Evolutionary conservation across 2,888 invertebrate genomes (phyloP).

Genomic region (Tortricodes alternella): DNA sequence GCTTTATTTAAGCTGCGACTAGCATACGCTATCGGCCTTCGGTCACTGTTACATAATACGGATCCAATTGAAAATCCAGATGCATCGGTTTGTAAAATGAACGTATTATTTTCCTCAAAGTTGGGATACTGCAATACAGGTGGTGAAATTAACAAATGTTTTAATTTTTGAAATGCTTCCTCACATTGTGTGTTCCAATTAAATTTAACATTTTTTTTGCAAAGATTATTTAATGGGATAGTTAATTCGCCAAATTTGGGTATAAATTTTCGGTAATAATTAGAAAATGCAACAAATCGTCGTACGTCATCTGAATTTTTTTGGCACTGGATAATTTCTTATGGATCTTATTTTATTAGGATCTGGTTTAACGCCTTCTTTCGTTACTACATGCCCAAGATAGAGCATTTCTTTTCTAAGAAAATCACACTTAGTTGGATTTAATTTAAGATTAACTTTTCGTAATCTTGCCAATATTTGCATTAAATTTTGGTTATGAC

Average conservation of each 20-base stretch:
- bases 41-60: background rate
- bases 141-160: background rate
- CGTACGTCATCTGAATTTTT: slow-evolving; percentile 18
- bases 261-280: background rate
- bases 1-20: background rate
- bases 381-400: slow-evolving; percentile 31
- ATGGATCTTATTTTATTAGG: slow-evolving; percentile 21
- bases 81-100: slow-evolving; percentile 11
- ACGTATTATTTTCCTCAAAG: slow-evolving; percentile 10
- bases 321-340: slow-evolving; percentile 29
- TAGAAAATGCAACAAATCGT: background rate
- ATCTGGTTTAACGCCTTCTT: slow-evolving; percentile 28
- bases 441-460: slow-evolving; percentile 13
- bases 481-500: background rate
- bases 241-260: background rate
- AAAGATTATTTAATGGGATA: background rate
- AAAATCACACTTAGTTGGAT: slow-evolving; percentile 30
- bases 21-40: background rate
- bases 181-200: slow-evolving; percentile 1
- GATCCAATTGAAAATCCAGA: slow-evolving; percentile 1
- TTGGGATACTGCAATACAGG: slow-evolving; percentile 17
- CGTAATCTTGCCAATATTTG: background rate
- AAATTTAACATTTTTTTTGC: background rate
- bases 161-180: background rate
- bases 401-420: slow-evolving; percentile 31